These are phyloP conservation scores for Nyctereutes procyonoides DNA, from an alignment of 2,113 vertebrate species.

Conservation along the genomic window DNA sequence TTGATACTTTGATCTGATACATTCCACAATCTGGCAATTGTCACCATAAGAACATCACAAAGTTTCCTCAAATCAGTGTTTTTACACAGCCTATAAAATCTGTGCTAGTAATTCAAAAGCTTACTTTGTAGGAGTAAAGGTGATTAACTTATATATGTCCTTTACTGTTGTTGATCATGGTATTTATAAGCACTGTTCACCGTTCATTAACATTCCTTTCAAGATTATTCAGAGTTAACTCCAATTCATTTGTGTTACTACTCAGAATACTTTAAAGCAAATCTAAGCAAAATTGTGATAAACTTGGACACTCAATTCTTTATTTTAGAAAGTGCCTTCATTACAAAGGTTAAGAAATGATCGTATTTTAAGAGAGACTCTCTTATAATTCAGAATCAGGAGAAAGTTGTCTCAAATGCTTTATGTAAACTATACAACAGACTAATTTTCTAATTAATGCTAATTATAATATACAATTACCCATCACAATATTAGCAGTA, in stretches of 20 bases:
- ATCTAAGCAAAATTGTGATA: conserved; percentile 48
- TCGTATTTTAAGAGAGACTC: background rate
- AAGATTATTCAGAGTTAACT: background rate
- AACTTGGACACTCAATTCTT: conserved; percentile 42
- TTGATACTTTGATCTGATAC: background rate
- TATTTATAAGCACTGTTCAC: background rate
- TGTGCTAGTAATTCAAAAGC: conserved; percentile 24
- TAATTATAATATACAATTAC: conserved; percentile 9
- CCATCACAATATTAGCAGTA: background rate
- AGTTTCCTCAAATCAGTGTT: background rate
- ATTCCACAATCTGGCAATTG: background rate
- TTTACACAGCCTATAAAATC: background rate
- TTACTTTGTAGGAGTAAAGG: background rate
- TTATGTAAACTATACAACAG: background rate
- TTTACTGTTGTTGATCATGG: background rate
- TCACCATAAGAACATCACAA: conserved; percentile 15
- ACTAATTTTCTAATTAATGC: background rate
- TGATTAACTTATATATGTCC: background rate
- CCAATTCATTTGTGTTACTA: background rate
- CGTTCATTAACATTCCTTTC: background rate
- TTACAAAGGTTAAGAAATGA: conserved; percentile 1
- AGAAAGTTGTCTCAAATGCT: conserved; percentile 31
- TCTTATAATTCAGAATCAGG: background rate
- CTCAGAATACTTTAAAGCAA: conserved; percentile 13
- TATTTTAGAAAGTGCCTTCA: conserved; percentile 30